Evolutionary conservation across 2,113 vertebrate species (phyloP).

Genomic region (Amazona guildingii): DNA sequence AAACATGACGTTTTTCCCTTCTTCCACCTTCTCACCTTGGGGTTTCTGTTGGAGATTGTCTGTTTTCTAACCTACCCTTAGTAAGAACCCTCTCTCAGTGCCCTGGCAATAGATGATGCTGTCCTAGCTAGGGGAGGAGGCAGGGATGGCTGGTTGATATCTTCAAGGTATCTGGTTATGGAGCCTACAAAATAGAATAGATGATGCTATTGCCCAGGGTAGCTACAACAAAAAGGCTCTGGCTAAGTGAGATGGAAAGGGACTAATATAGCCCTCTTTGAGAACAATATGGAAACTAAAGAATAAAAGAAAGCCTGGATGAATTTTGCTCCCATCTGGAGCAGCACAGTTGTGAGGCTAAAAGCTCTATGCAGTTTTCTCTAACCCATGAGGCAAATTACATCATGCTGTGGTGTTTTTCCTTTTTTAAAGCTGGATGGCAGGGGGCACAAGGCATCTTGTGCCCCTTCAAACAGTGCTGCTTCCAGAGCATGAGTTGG

Average conservation of each 20-base stretch:
- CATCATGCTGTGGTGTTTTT: not conserved
- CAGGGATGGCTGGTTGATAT: not conserved
- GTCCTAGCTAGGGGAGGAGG: not conserved
- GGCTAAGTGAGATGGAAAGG: not conserved
- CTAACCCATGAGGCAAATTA: not conserved
- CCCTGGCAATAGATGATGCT: not conserved
- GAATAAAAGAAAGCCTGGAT: not conserved
- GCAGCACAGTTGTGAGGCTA: not conserved
- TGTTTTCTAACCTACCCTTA: not conserved
- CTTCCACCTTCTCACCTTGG: rapidly evolving
- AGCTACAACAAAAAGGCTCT: not conserved
- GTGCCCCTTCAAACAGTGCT: not conserved
- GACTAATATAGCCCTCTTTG: not conserved
- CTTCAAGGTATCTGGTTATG: not conserved
- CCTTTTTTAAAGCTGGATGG: not conserved
- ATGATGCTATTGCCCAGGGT: not conserved
- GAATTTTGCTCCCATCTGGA: not conserved
- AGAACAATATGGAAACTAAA: not conserved
- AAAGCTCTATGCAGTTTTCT: not conserved
- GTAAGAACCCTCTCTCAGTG: rapidly evolving
- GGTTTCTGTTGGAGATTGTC: rapidly evolving
- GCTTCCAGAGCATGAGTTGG: not conserved
- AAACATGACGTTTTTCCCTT: not conserved
- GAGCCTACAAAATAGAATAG: not conserved
- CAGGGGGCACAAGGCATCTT: not conserved